These are phyloP conservation scores for Eupithecia tripunctaria DNA, from an alignment of 2,888 invertebrate genomes.

Conservation along the genomic window DNA sequence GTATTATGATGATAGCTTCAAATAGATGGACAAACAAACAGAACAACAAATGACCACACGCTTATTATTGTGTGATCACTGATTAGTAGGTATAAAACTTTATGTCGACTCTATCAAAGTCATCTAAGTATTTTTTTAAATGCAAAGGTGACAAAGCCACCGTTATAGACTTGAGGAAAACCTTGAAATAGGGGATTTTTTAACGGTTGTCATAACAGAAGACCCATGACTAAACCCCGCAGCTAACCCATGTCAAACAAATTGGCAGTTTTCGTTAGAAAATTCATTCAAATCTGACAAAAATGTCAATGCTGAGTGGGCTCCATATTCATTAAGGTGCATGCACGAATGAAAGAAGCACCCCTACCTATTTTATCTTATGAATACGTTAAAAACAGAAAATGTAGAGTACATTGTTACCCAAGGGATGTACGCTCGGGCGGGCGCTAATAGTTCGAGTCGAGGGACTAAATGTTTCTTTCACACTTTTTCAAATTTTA, in stretches of 20 bases:
- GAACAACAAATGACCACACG: not conserved
- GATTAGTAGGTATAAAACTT: not conserved
- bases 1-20: not conserved
- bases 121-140: not conserved
- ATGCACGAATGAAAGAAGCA: too few relatives aligned
- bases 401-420: too few relatives aligned
- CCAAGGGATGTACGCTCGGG: too few relatives aligned
- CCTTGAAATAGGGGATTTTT: not conserved
- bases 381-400: too few relatives aligned
- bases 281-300: not conserved
- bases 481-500: too few relatives aligned
- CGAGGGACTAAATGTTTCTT: too few relatives aligned
- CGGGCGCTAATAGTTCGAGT: too few relatives aligned
- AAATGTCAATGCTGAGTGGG: not conserved
- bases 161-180: not conserved
- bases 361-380: too few relatives aligned
- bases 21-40: constrained; percentile 2
- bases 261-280: not conserved
- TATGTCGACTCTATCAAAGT: not conserved
- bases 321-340: not conserved
- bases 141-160: not conserved
- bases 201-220: not conserved
- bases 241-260: not conserved
- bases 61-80: not conserved
- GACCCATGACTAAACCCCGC: not conserved